phyloP scores from a whole-genome alignment of 2,797 vertebrate species.

The Premnoplex brunnescens region DNA sequence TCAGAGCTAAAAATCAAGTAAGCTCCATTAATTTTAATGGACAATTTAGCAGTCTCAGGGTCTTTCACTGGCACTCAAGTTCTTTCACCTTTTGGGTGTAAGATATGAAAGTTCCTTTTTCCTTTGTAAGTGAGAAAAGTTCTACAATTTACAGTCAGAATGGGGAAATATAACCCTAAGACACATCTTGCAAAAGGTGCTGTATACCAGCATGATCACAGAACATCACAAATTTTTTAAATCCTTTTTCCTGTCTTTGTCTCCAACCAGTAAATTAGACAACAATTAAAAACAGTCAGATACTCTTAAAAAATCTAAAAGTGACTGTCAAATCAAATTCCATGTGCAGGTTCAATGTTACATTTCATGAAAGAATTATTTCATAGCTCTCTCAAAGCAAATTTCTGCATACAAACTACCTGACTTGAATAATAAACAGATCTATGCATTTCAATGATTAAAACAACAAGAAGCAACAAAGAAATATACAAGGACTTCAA shows the following conservation, averaged over 20 bases:
- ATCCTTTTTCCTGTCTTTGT: not conserved
- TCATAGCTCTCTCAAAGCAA: not conserved
- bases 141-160: not conserved
- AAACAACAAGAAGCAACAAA: not conserved
- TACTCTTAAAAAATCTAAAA: not conserved
- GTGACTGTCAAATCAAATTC: not conserved
- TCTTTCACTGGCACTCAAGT: not conserved
- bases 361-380: not conserved
- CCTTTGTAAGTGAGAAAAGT: not conserved
- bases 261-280: not conserved
- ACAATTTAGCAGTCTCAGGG: not conserved
- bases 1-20: not conserved
- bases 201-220: not conserved
- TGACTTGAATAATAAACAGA: not conserved
- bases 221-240: not conserved
- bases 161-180: not conserved
- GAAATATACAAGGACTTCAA: not conserved
- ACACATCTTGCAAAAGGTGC: not conserved
- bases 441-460: not conserved
- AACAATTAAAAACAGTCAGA: not conserved
- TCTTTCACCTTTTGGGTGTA: not conserved
- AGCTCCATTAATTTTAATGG: not conserved
- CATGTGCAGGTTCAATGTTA: not conserved
- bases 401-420: not conserved
- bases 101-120: not conserved